Evolutionary conservation across 2,888 invertebrate species (phyloP).

Genomic region (Tholera decimalis): DNA sequence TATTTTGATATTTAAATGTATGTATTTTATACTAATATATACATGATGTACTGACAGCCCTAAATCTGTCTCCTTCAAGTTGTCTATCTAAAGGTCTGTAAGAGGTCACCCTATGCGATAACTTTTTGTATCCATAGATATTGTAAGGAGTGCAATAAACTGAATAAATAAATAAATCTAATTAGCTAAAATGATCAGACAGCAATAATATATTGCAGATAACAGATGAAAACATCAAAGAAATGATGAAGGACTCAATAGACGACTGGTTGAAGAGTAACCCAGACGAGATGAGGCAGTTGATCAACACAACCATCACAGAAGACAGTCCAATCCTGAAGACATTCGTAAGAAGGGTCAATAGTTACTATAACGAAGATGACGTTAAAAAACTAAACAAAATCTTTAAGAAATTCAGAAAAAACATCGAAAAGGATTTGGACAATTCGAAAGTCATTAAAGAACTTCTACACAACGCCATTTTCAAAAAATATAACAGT

Average conservation of each 20-base stretch:
- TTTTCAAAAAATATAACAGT: slow-evolving; percentile 24
- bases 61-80: no score
- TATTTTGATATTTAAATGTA: no score
- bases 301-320: neutral
- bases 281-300: neutral
- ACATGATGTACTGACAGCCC: no score
- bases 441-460: slow-evolving; percentile 5
- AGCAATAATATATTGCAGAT: neutral
- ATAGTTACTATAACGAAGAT: slow-evolving; percentile 9
- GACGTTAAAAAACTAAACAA: slow-evolving; percentile 31
- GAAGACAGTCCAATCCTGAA: neutral
- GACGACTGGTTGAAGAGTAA: slow-evolving; percentile 1
- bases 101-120: no score
- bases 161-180: no score
- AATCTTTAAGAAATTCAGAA: slow-evolving; percentile 19
- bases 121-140: no score
- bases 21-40: no score
- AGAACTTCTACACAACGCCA: slow-evolving; percentile 5
- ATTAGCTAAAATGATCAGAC: no score
- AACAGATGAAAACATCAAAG: neutral
- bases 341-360: slow-evolving; percentile 14
- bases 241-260: neutral
- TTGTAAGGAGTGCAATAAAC: no score
- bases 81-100: no score
- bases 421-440: neutral